Evolutionary conservation across 2,113 vertebrate species (phyloP).

Genomic region (Chaenocephalus aceratus): DNA sequence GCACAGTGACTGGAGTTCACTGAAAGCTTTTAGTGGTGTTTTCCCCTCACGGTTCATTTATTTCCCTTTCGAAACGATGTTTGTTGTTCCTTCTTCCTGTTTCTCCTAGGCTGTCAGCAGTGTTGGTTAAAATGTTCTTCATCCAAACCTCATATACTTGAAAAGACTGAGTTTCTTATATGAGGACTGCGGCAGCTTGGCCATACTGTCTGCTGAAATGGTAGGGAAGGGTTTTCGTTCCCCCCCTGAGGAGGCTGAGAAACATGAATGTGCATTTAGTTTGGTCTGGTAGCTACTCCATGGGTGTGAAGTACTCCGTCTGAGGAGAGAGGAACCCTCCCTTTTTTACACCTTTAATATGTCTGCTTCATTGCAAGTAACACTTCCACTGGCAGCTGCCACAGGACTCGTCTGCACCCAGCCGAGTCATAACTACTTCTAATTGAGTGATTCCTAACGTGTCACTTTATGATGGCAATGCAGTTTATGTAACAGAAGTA

Average conservation of each 20-base stretch:
- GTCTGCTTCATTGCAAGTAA: constrained; percentile 15
- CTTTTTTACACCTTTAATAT: constrained; percentile 42
- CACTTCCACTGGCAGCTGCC: constrained; percentile 20
- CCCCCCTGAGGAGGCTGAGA: constrained; percentile 10
- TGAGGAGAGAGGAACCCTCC: constrained; percentile 18
- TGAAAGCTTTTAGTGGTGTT: constrained; percentile 69
- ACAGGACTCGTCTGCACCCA: constrained; percentile 9
- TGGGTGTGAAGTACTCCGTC: constrained; percentile 33
- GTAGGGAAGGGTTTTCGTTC: background rate
- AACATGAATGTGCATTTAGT: constrained; percentile 35
- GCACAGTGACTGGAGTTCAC: constrained; percentile 24
- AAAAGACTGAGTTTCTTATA: constrained; percentile 22
- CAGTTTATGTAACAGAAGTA: constrained; percentile 1
- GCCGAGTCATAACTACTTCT: constrained; percentile 5
- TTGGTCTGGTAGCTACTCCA: constrained; percentile 33
- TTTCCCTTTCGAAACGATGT: constrained; percentile 38
- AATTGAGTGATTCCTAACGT: background rate
- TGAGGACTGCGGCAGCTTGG: constrained; percentile 25
- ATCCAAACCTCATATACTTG: constrained; percentile 45
- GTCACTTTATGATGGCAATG: background rate
- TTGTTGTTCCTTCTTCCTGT: background rate
- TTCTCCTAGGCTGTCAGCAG: constrained; percentile 17
- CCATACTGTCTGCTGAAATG: constrained; percentile 20
- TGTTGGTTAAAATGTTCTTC: constrained; percentile 32
- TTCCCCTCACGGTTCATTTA: constrained; percentile 50